phyloP scores from a whole-genome alignment of 2,113 vertebrate species.

The Gobius niger region DNA sequence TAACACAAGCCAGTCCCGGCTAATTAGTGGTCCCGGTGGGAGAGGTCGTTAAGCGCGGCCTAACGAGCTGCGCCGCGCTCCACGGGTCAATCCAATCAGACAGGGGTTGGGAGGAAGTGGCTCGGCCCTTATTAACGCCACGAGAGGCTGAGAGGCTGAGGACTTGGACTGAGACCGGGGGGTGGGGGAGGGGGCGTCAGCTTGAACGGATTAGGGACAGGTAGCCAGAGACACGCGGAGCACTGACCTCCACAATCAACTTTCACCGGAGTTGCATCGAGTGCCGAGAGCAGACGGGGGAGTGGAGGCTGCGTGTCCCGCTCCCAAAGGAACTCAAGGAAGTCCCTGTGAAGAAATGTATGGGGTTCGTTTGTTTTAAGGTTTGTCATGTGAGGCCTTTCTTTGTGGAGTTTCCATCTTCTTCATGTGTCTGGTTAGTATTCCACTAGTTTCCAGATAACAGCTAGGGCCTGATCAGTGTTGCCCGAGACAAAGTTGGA shows the following conservation, averaged over 20 bases:
- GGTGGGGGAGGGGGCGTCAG: slow-evolving; percentile 68
- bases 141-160: slow-evolving; percentile 71
- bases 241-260: not conserved
- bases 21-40: slow-evolving; percentile 84
- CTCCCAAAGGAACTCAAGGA: too few species aligned
- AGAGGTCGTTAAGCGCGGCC: slow-evolving; percentile 80
- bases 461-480: too few species aligned
- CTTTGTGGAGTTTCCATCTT: too few species aligned
- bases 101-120: slow-evolving; percentile 81
- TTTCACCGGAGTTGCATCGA: not conserved
- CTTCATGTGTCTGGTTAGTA: too few species aligned
- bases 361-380: too few species aligned
- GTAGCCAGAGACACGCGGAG: slow-evolving; percentile 48
- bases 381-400: too few species aligned
- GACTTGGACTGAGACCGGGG: slow-evolving; percentile 59
- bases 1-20: slow-evolving; percentile 81
- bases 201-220: slow-evolving; percentile 79
- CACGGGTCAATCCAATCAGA: slow-evolving; percentile 82
- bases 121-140: slow-evolving; percentile 82
- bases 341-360: too few species aligned
- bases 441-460: too few species aligned
- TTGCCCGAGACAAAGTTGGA: too few species aligned
- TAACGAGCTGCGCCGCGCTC: slow-evolving; percentile 80
- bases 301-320: too few species aligned
- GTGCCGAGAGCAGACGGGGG: not conserved